Percentiles rank a stretch among this genome's conserved stretches.
phyloP scores from a whole-genome alignment of 2,888 invertebrate genomes.

The Adelphocoris suturalis region DNA sequence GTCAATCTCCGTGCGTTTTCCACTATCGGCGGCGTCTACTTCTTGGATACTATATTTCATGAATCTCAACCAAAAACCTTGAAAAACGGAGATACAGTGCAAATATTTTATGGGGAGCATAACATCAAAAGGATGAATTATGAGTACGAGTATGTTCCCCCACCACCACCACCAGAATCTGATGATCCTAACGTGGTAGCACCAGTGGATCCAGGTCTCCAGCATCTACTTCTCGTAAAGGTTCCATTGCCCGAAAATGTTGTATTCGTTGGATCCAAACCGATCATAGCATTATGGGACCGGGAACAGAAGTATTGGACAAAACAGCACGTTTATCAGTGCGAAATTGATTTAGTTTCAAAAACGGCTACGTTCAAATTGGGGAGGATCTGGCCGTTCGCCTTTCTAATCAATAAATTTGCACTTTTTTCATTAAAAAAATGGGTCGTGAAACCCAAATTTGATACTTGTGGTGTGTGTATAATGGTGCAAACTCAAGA shows the following conservation, averaged over 20 bases:
- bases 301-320: slow-evolving; percentile 83
- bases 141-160: slow-evolving; percentile 69
- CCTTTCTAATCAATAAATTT: slow-evolving; percentile 46
- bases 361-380: slow-evolving; percentile 78
- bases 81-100: slow-evolving; percentile 72
- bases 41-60: slow-evolving; percentile 86
- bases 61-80: slow-evolving; percentile 85
- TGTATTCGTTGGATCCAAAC: slow-evolving; percentile 77
- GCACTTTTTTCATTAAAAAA: slow-evolving; percentile 14
- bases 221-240: slow-evolving; percentile 48
- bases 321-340: slow-evolving; percentile 86
- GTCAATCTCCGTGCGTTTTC: slow-evolving; percentile 86
- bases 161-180: slow-evolving; percentile 53
- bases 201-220: slow-evolving; percentile 8
- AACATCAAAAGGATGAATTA: slow-evolving; percentile 52
- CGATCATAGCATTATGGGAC: slow-evolving; percentile 86
- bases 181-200: background rate
- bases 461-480: background rate
- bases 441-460: slow-evolving; percentile 60
- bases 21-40: slow-evolving; percentile 88
- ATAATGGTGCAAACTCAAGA: slow-evolving; percentile 35
- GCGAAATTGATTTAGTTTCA: slow-evolving; percentile 91
- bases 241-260: slow-evolving; percentile 47
- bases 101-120: slow-evolving; percentile 57
- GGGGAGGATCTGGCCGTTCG: slow-evolving; percentile 53